Base-by-base conservation (phyloP, 2,888 invertebrate genomes). In the Dryadula phaetusa region DNA sequence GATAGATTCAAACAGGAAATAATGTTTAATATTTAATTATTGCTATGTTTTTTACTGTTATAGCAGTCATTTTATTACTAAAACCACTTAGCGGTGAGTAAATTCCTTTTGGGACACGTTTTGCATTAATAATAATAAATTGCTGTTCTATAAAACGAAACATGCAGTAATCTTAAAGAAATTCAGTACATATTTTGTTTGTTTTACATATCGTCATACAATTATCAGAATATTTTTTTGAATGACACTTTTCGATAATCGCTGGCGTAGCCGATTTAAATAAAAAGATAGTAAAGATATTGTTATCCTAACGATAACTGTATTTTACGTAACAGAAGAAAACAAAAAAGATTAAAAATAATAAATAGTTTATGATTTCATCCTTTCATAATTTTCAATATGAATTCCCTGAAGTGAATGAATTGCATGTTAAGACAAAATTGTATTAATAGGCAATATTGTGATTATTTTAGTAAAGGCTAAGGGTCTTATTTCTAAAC, bases 1-100 rank as follows among this genome's bases (percentile, higher is more conserved):
- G 22, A 16, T 40, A 56, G n/a, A 40, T 40, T 56, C 8, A 40
- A 40, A 25, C 22, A 56, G 56, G 56, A 56, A 56, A 56, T 56
- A 37, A 52, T 32, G 16, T 28, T 28, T 28, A 28, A 52, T 49
- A 16, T 16, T 52, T 28, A 16, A 52, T 52, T 32, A 32, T 28
- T 32, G 16, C 16, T 28, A 28, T 28, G 16, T 8, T 32, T 52
- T 28, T 52, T 52, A 28, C 28, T 25, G 49, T 49, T 49, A 28
- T n/a, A 49, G n/a, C n/a, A 49, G 28, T 28, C 14, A 49, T 49
- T 28, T 49, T 49, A 49, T 49, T 28, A 49, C 8, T 1, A 49
- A 49, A 49, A 49, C 49, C 25, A 49, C 49, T 49, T 49, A 49
- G 28, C 28, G 25, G 2, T 1, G 18, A 37, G 22, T 37, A 40